Conservation (phyloP, 2,113 vertebrate genomes). For the Onychorhynchus coronatus region DNA sequence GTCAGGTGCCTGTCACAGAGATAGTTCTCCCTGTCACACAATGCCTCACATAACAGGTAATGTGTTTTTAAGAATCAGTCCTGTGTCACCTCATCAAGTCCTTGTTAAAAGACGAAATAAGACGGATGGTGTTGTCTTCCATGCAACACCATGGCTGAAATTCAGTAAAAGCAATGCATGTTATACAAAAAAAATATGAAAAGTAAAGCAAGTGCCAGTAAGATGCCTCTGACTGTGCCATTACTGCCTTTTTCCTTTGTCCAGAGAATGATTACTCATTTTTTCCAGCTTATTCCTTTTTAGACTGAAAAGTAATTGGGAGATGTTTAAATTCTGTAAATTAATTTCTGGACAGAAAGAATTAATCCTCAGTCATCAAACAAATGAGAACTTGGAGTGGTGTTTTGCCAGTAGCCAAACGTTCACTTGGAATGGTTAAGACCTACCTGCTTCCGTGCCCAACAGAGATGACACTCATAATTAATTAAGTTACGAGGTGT, state of each 20-base stretch:
- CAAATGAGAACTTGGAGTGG: neutral
- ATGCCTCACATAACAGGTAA: constrained; percentile 83
- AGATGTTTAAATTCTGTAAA: constrained; percentile 40
- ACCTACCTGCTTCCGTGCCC: neutral
- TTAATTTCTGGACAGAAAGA: constrained; percentile 1
- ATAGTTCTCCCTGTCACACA: constrained; percentile 82
- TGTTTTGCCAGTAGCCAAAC: neutral
- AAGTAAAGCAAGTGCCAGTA: neutral
- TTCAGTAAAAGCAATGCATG: constrained; percentile 58
- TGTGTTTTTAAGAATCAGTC: constrained; percentile 85
- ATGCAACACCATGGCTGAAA: constrained; percentile 64
- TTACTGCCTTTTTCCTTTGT: neutral
- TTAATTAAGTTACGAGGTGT: constrained; percentile 42
- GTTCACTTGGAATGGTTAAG: neutral
- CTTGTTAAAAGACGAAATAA: constrained; percentile 84
- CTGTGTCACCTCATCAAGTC: constrained; percentile 83
- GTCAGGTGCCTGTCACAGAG: constrained; percentile 83
- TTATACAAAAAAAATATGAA: neutral
- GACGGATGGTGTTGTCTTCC: constrained; percentile 77
- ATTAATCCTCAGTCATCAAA: constrained; percentile 23
- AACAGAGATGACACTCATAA: constrained; percentile 9
- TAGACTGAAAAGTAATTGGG: constrained; percentile 27
- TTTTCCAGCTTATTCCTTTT: constrained; percentile 33
- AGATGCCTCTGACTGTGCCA: neutral
- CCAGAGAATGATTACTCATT: neutral